phyloP scores from a whole-genome alignment of 2,797 vertebrate species.

The Eulemur rubriventer region DNA sequence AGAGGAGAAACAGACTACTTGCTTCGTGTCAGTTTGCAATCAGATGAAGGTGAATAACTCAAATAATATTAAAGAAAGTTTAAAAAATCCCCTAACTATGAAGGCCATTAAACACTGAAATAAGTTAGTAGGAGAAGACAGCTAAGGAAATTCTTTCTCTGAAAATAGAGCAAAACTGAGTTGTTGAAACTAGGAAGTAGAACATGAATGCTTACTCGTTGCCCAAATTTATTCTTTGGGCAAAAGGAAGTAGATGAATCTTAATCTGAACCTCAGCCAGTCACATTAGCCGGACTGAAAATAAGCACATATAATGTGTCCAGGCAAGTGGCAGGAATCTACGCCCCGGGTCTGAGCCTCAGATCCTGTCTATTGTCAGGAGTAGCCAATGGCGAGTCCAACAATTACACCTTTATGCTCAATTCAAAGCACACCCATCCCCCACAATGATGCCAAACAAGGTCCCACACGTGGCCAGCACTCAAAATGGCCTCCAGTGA shows the following conservation, averaged over 20 bases:
- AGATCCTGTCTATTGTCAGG: neutral
- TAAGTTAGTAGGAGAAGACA: neutral
- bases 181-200: neutral
- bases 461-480: neutral
- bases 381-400: neutral
- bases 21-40: neutral
- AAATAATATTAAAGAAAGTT: neutral
- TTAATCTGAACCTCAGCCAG: neutral
- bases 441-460: neutral
- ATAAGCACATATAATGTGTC: neutral
- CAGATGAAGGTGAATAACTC: neutral
- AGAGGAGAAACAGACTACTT: neutral
- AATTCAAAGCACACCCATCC: neutral
- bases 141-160: neutral
- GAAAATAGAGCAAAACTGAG: neutral
- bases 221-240: neutral
- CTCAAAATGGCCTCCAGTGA: neutral
- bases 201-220: neutral
- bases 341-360: too few relatives aligned
- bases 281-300: neutral
- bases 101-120: neutral
- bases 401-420: neutral
- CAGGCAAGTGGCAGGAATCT: neutral
- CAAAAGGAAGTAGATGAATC: neutral
- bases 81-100: neutral